These are phyloP conservation scores for Bombyx mori DNA, from an alignment of 1,140 invertebrate species.

Conservation along the genomic window DNA sequence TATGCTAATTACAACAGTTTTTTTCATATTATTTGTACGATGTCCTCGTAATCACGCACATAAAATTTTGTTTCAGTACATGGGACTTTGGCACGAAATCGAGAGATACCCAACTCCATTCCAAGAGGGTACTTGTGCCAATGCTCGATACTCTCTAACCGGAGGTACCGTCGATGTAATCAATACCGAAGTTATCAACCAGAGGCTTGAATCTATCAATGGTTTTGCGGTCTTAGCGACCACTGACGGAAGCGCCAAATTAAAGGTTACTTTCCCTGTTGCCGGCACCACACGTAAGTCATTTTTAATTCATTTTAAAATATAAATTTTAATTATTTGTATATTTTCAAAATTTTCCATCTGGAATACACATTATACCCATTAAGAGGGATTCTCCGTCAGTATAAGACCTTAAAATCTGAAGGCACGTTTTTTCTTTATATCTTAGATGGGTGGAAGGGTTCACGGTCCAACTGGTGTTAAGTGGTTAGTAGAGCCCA, in stretches of 20 bases:
- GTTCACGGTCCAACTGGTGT: too few relatives aligned
- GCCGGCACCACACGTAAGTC: conserved; percentile 36
- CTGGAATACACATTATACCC: too few relatives aligned
- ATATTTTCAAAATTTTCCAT: too few relatives aligned
- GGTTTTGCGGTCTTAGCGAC: conserved; percentile 23
- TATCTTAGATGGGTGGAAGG: too few relatives aligned
- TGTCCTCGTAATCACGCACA: too few relatives aligned
- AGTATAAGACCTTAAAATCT: too few relatives aligned
- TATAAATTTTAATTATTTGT: too few relatives aligned
- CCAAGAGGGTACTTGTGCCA: conserved; percentile 40
- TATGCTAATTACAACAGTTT: neutral
- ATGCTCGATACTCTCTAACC: conserved; percentile 27
- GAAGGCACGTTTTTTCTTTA: too few relatives aligned
- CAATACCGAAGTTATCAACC: conserved; percentile 42
- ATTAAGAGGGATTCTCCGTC: too few relatives aligned
- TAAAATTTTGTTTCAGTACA: conserved; percentile 32
- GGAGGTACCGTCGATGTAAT: conserved; percentile 23
- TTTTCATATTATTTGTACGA: neutral
- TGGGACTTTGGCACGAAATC: conserved; percentile 44
- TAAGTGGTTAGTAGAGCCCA: too few relatives aligned
- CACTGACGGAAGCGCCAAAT: conserved; percentile 32
- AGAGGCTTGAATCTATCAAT: conserved; percentile 28
- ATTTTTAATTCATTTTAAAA: too few relatives aligned
- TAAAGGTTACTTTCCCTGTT: conserved; percentile 42
- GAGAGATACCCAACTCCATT: conserved; percentile 36